Evolutionary conservation across 1,140 invertebrate species (phyloP), one percentile per base, ranked within the genome.

Genomic region (Ceratosolen solmsi): DNA sequence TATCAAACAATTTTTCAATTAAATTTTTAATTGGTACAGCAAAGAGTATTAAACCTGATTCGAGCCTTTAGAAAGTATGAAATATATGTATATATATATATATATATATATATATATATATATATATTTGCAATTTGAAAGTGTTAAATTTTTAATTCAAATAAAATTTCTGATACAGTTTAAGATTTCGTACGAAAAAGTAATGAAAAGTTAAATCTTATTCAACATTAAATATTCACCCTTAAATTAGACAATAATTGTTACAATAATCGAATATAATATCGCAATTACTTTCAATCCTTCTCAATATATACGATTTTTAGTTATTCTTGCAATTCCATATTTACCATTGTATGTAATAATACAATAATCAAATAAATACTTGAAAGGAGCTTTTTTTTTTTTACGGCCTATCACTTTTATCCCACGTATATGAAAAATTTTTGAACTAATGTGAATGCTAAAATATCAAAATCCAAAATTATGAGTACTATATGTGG

Each of bases 221-320:
- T 74, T 30, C 22, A 41, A 60, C 58, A 58, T 75, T 33, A 75
- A 75, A 74, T 58, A 74, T 60, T 75, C 54, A 41, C 33, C 15
- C 54, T 2, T 25, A 41, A 75, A 41, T 33, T 38, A 17, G 60
- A 36, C 73, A 5, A 22, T 17, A 68, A 68, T 68, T 9, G 33
- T 78, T 63, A 20, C 36, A 54, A 9, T 46, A 54, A 38, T 70
- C 60, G 68, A 65, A 77, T 20, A 33, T 51, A 65, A 77, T 70
- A 65, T n/a, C 30, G 30, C 41, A 1, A 70, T 78, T 54, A 78
- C 54, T 51, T 68, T 78, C 60, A 70, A 78, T 78, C 68, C 46
- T 78, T 78, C 22, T 49, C 63, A 51, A 54, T 70, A 25, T 27
- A 77, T 75, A 22, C 17, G 36, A 38, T 49, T 49, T 27, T 72